Conservation (phyloP, 2,888 invertebrate genomes). For the Platycnemis pennipes region DNA sequence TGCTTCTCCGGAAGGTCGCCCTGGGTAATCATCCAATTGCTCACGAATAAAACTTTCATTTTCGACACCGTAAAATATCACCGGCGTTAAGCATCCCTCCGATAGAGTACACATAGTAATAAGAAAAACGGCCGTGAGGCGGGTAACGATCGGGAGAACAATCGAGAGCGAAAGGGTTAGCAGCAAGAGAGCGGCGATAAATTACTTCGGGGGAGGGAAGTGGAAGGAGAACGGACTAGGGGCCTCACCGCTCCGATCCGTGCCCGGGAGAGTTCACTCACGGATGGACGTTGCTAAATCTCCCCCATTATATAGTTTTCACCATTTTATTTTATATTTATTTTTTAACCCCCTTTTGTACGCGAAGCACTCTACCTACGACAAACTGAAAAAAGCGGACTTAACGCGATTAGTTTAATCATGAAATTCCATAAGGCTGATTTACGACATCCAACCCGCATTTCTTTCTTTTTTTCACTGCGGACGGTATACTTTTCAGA, state of each 20-base stretch:
- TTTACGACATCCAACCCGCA: neutral
- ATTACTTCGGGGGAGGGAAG: neutral
- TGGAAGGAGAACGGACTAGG: neutral
- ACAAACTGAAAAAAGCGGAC: neutral
- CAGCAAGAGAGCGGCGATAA: slow-evolving; percentile 3
- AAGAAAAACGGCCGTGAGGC: slow-evolving; percentile 7
- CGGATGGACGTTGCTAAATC: neutral
- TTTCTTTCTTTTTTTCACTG: neutral
- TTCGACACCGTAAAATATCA: neutral
- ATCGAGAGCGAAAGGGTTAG: slow-evolving; percentile 18
- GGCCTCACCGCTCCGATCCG: neutral
- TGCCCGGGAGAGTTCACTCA: neutral
- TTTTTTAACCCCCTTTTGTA: neutral
- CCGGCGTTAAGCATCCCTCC: neutral
- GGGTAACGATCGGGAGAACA: slow-evolving; percentile 36
- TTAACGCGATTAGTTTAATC: neutral
- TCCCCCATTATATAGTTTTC: neutral
- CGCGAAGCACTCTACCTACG: neutral
- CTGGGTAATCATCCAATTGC: slow-evolving; percentile 12
- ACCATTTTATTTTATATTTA: neutral
- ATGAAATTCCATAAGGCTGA: neutral
- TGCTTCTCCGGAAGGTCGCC: neutral
- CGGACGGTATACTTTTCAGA: neutral
- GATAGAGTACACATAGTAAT: neutral
- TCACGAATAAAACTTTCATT: slow-evolving; percentile 32